Evolutionary conservation across 2,888 invertebrate species (phyloP), one percentile per base, ranked within the genome.

Genomic region (Microctonus brassicae): DNA sequence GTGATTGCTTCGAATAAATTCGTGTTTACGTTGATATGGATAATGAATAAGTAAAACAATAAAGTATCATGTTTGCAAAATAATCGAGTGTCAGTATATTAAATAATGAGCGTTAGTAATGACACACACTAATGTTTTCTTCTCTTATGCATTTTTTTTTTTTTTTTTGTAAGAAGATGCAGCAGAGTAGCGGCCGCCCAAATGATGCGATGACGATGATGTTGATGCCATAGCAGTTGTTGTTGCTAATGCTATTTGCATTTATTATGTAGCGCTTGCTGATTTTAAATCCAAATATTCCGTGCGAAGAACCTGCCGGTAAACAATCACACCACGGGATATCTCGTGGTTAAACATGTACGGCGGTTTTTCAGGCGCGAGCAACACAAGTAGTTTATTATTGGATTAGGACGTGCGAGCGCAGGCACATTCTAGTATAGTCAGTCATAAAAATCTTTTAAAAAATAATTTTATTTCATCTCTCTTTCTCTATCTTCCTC

Each of bases 231-330:
- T 29, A 7, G 7, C 29, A 29, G 29, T 29, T 29, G 29, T n/a
- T 36, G 22, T 29, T 64, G 63, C 34, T 64, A 53, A 63, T 53
- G 22, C 53, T 33, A n/a, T 6, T 33, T 53, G 11, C 22, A 13
- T 39, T 71, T 73, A 65, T 83, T 82, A 82, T 82, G 82, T 84
- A 85, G 80, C 84, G 81, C 69, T 82, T 80, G 81, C 83, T 83
- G 78, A 82, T 79, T 57, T 76, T 82, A 78, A 83, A 80, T 85
- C 85, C 85, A 78, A 82, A 70, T 83, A 80, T 84, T 84, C 81
- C 81, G 81, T 78, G 83, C 76, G 82, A 83, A 85, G 84, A 83
- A 42, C 84, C 85, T 85, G 84, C 81, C 81, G 81, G 78, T 80
- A 80, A 81, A 83, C 78, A 82, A 53, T 76, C 80, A 80, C 80